Base-by-base conservation (phyloP, 2,797 vertebrate species). In the Glossophaga mutica region DNA sequence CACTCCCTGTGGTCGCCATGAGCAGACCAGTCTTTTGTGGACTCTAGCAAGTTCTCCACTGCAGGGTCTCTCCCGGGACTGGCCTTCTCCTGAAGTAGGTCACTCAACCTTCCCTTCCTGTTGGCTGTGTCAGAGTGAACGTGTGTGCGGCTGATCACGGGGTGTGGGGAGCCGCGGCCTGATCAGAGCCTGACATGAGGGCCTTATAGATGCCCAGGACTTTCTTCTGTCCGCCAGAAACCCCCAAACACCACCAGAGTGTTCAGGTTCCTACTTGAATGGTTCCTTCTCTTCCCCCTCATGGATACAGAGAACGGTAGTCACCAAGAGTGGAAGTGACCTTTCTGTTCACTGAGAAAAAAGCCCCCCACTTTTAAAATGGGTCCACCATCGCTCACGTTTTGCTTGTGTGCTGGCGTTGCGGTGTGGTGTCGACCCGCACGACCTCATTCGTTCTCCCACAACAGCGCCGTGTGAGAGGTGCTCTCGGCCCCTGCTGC, bases 81-180 rank as follows among this genome's bases (percentile, higher is more conserved):
- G 99, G 99, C 99, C 98, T 99, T 99, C 99, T 99, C 99, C 99
- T 99, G 99, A 99, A 98, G 98, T 98, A 98, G 98, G 98, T 98
- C 98, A 98, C 97, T 98, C 98, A 95, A 97, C 97, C 97, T 98
- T 98, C 97, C 98, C 98, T 98, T 98, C 96, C 98, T 97, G 97
- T 97, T 96, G 98, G 93, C 97, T 98, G 96, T 97, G 97, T 98
- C 96, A 88, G 97, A 86, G 96, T 98, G 94, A 98, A 95, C 94
- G 94, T 74, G 91, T 97, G 93, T 52, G 96, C 96, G 97, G 96
- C 90, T 94, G 95, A 90, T 26, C 19, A 22, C 0, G 29, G 90
- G 76, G 96, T 92, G 84, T 46, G 95, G 29, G 18, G 34, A 59
- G 48, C 55, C 18, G 4, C 1, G 4, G 44, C 68, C 82, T 34